Conservation (phyloP, 2,113 vertebrate genomes). For the Macrotus californicus region DNA sequence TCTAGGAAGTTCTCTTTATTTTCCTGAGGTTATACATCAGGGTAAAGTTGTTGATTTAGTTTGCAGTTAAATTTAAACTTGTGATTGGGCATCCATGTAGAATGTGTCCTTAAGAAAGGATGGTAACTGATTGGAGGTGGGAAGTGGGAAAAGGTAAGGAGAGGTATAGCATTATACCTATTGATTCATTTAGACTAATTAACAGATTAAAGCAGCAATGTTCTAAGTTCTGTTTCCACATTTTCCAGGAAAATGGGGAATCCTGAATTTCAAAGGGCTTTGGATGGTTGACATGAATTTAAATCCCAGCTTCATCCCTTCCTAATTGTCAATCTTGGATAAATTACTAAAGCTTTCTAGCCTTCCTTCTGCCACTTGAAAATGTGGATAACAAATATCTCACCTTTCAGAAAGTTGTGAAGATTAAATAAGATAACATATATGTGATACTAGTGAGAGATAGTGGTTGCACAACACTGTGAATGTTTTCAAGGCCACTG, state of each 20-base stretch:
- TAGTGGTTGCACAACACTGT: background rate
- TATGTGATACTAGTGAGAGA: background rate
- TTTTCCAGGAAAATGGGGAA: background rate
- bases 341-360: background rate
- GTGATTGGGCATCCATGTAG: background rate
- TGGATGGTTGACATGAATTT: background rate
- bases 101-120: background rate
- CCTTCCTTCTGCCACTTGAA: background rate
- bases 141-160: background rate
- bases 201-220: background rate
- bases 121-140: background rate
- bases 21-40: background rate
- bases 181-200: background rate
- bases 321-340: background rate
- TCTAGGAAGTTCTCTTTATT: background rate
- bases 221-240: background rate
- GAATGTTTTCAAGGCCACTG: background rate
- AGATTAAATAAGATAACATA: background rate
- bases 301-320: background rate
- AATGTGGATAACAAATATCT: background rate
- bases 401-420: background rate
- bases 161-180: background rate
- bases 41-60: background rate
- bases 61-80: conserved; percentile 16
- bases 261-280: background rate